Evolutionary conservation across 2,888 invertebrate genomes (phyloP).

Genomic region (Chalcosyrphus nemorum): DNA sequence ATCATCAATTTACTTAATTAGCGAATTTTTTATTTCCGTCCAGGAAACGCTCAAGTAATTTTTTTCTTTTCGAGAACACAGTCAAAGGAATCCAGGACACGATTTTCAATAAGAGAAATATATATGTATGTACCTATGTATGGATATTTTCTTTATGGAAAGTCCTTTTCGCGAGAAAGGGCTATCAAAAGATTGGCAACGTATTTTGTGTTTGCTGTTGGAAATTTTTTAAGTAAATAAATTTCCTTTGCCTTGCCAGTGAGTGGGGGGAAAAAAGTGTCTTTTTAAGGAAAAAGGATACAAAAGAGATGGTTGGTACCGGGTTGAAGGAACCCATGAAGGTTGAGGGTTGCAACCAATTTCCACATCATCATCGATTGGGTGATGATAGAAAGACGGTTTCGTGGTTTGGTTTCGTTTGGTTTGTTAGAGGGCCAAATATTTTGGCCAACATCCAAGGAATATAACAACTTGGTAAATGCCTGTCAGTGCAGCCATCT

Average conservation of each 20-base stretch:
- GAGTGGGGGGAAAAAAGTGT: background rate
- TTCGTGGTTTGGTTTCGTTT: no score
- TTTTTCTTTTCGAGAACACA: slow-evolving; percentile 20
- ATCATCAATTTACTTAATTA: slow-evolving; percentile 73
- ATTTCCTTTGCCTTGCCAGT: background rate
- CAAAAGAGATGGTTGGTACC: background rate
- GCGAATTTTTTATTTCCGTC: slow-evolving; percentile 63
- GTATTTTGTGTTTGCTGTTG: slow-evolving; percentile 30
- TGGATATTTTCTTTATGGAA: slow-evolving; percentile 4
- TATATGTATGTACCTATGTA: background rate
- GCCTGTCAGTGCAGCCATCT: slow-evolving; percentile 64
- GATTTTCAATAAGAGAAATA: slow-evolving; percentile 48
- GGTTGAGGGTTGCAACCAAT: slow-evolving; percentile 32
- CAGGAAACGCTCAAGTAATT: slow-evolving; percentile 68
- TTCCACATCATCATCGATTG: slow-evolving; percentile 68
- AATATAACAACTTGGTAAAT: slow-evolving; percentile 45
- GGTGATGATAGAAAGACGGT: slow-evolving; percentile 22
- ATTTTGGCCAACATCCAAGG: slow-evolving; percentile 66
- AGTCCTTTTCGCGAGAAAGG: slow-evolving; percentile 3
- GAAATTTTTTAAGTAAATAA: slow-evolving; percentile 50
- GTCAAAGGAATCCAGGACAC: slow-evolving; percentile 53
- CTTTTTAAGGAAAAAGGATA: slow-evolving; percentile 7
- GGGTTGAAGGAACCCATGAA: background rate
- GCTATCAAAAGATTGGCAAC: slow-evolving; percentile 45
- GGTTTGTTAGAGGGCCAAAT: slow-evolving; percentile 30